phyloP scores from a whole-genome alignment of 2,888 invertebrate species.

The Sympetrum striolatum region DNA sequence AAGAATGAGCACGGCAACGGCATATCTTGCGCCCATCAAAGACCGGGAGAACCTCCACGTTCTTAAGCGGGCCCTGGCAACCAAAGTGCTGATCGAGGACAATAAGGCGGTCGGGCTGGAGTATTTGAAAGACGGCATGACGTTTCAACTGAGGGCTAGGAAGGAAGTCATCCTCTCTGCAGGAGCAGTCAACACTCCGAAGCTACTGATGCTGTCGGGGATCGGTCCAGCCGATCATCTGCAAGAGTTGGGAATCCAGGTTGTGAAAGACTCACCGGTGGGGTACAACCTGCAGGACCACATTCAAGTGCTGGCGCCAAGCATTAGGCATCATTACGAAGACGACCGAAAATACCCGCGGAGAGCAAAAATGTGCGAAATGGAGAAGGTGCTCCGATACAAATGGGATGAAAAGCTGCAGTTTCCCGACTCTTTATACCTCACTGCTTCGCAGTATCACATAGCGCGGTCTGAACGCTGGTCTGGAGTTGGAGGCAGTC shows the following conservation, averaged over 20 bases:
- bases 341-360: background rate
- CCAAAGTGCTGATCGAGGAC: conserved; percentile 54
- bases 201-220: conserved; percentile 88
- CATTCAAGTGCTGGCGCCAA: conserved; percentile 80
- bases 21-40: conserved; percentile 54
- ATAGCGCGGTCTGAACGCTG: conserved; percentile 52
- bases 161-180: conserved; percentile 87
- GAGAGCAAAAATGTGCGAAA: conserved; percentile 61
- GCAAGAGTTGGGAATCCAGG: conserved; percentile 47
- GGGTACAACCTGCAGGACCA: conserved; percentile 89
- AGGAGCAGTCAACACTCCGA: conserved; percentile 88
- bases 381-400: conserved; percentile 70
- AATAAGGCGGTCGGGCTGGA: conserved; percentile 54
- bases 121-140: conserved; percentile 52
- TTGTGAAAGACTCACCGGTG: conserved; percentile 52
- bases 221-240: conserved; percentile 61
- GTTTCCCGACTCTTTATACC: too few species aligned
- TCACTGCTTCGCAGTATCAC: too few species aligned
- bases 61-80: conserved; percentile 54
- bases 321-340: conserved; percentile 52
- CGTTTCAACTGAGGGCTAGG: conserved; percentile 60
- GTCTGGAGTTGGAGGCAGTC: conserved; percentile 71
- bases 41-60: conserved; percentile 55
- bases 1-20: conserved; percentile 56
- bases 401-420: conserved; percentile 57